Evolutionary conservation across 2,113 vertebrate genomes (phyloP).

Genomic region (Mobula birostris): DNA sequence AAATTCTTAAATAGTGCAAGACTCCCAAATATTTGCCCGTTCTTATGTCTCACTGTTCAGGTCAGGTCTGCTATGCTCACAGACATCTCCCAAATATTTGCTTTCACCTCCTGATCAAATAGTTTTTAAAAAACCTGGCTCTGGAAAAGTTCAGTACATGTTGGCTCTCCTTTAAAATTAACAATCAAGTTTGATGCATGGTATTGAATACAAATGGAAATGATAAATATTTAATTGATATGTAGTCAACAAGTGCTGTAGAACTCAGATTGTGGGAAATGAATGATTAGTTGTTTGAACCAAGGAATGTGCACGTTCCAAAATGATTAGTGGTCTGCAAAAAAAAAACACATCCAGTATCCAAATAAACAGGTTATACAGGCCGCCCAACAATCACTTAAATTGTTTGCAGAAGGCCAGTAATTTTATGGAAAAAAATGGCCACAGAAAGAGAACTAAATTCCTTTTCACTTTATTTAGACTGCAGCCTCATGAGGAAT

Average conservation of each 20-base stretch:
- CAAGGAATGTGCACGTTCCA: not conserved
- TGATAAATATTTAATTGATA: not conserved
- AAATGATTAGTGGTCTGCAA: not conserved
- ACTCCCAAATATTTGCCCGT: not conserved
- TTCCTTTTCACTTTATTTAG: not conserved
- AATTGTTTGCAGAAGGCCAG: slow-evolving; percentile 2
- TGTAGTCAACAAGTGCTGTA: not conserved
- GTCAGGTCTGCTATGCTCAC: not conserved
- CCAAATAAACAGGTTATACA: not conserved
- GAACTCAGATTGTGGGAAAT: not conserved
- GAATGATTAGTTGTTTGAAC: not conserved
- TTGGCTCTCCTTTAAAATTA: not conserved
- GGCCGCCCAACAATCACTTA: not conserved
- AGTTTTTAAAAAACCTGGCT: not conserved
- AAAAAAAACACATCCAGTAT: not conserved
- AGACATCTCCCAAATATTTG: not conserved
- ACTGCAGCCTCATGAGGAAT: not conserved
- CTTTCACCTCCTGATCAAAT: not conserved
- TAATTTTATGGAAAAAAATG: not conserved
- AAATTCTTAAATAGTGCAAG: not conserved
- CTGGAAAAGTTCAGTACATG: not conserved
- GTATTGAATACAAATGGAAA: not conserved
- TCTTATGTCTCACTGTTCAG: not conserved
- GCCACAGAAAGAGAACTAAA: not conserved
- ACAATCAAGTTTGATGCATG: not conserved